phyloP scores from a whole-genome alignment of 2,888 invertebrate species.

The Clusia tigrina region DNA sequence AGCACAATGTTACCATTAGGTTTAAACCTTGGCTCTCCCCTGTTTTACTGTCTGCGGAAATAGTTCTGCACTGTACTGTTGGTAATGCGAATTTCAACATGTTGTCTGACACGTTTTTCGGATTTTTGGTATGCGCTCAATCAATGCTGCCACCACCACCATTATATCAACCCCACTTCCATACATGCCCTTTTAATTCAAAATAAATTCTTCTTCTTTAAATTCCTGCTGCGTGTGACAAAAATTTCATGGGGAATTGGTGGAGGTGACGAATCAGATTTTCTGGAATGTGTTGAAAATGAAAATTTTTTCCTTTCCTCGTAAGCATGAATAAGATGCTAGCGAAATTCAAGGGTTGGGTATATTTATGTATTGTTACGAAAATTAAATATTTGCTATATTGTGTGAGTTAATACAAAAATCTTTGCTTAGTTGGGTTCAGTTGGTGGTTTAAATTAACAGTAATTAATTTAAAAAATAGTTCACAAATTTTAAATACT shows the following conservation, averaged over 20 bases:
- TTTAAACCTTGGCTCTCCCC: no score
- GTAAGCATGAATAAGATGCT: not conserved
- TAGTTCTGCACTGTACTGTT: no score
- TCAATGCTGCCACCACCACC: conserved; percentile 9
- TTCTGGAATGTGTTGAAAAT: conserved; percentile 25
- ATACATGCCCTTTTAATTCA: not conserved
- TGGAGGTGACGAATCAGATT: conserved; percentile 8
- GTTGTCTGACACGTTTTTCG: conserved; percentile 42
- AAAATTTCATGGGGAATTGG: conserved; percentile 11
- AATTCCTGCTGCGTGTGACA: conserved; percentile 1
- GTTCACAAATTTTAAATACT: no score
- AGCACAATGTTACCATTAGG: no score
- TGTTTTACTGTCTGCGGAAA: no score
- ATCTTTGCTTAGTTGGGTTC: no score
- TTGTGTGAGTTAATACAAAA: no score
- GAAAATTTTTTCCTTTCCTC: conserved; percentile 37
- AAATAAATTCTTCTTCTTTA: not conserved
- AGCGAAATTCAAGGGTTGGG: no score
- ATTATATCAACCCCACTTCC: not conserved
- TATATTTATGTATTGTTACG: no score
- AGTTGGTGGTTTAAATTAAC: no score
- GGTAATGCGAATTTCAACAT: conserved; percentile 24
- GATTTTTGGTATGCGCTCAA: conserved; percentile 28
- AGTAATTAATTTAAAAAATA: no score
- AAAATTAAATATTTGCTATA: no score